A percentile compares a stretch with the other conserved stretches of the same genome.
These are phyloP conservation scores for Ricordea florida DNA, from an alignment of 92 coral and sea anemone genomes.

Conservation along the genomic window DNA sequence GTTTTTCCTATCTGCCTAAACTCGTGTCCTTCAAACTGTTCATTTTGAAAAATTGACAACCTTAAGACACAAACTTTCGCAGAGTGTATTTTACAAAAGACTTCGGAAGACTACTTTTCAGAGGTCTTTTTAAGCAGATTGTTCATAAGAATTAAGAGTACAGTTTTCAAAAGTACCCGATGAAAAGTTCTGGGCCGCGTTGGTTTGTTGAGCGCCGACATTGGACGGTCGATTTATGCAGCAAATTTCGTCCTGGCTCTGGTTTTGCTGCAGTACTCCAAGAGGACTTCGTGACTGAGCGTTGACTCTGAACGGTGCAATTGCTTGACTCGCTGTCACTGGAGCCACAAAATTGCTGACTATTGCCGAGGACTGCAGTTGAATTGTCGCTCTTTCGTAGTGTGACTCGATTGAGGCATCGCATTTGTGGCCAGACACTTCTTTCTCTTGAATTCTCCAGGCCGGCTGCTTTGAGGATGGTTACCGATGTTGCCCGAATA, in stretches of 20 bases:
- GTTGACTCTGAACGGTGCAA: background rate
- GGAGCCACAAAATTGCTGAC: conserved; percentile 1
- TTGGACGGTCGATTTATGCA: background rate
- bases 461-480: conserved; percentile 40
- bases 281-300: no score
- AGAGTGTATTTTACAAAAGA: background rate
- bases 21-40: background rate
- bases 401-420: conserved; percentile 19
- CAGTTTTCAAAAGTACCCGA: background rate
- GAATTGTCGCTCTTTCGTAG: conserved; percentile 8
- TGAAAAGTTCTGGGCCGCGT: background rate
- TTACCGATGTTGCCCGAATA: conserved; percentile 46
- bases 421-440: conserved; percentile 48
- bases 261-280: background rate
- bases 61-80: background rate
- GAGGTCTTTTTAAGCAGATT: background rate
- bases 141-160: background rate
- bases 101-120: background rate
- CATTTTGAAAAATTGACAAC: background rate
- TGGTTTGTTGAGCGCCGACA: background rate
- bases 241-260: background rate
- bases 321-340: background rate
- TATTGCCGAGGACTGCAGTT: conserved; percentile 31
- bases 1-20: background rate
- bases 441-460: conserved; percentile 51